Evolutionary conservation across 2,797 vertebrate species (phyloP).

Genomic region (Leptoclinus maculatus): DNA sequence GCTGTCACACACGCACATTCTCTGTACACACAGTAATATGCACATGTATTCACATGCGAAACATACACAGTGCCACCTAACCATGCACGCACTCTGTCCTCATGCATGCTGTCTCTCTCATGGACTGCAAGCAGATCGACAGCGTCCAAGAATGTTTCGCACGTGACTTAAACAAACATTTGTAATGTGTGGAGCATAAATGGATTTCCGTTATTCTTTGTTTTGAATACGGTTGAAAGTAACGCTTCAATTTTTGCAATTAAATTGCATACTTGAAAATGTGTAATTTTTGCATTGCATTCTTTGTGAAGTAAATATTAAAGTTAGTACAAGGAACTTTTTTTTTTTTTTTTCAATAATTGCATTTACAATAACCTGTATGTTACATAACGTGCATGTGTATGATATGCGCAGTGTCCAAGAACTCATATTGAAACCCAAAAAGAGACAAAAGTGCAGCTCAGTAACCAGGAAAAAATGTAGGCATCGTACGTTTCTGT

Average conservation of each 20-base stretch:
- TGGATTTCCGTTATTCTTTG: background rate
- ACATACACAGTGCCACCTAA: slow-evolving; percentile 22
- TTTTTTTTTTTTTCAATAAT: background rate
- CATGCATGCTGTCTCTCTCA: background rate
- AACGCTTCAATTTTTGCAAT: background rate
- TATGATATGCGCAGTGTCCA: background rate
- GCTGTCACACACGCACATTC: slow-evolving; percentile 59
- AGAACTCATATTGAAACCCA: no score
- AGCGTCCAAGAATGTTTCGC: slow-evolving; percentile 13
- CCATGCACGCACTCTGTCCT: slow-evolving; percentile 13
- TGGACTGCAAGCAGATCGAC: background rate
- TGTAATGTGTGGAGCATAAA: background rate
- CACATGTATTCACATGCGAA: slow-evolving; percentile 34
- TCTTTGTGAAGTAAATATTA: background rate
- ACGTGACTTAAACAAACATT: slow-evolving; percentile 17
- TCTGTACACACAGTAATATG: slow-evolving; percentile 25
- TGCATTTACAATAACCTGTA: background rate
- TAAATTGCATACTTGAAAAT: background rate
- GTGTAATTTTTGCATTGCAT: background rate
- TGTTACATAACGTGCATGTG: background rate
- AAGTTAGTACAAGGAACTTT: background rate
- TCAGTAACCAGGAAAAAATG: no score
- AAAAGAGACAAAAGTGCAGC: background rate
- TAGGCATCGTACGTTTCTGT: no score
- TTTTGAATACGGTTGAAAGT: background rate